Evolutionary conservation across 2,113 vertebrate species (phyloP), one percentile per base, ranked within the genome.

Genomic region (Camelus bactrianus): DNA sequence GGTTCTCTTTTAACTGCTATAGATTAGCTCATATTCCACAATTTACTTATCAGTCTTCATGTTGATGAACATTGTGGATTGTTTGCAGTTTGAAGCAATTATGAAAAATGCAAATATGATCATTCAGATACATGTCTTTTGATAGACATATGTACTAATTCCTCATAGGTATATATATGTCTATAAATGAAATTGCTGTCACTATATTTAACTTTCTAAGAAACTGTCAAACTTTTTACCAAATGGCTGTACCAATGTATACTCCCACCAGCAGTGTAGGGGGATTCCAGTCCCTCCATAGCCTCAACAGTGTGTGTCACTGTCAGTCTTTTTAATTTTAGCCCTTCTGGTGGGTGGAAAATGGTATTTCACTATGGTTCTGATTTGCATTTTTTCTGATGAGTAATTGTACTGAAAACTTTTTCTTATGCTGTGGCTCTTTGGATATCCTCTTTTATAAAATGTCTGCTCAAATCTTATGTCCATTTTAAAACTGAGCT

Each of bases 321-420:
- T 70, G 8, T 46, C 22, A 6, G 32, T n/a, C 13, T 42, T 77
- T 83, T 76, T 54, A 48, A 80, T 42, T 75, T 85, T 85, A 54
- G 70, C n/a, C 58, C 15, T 80, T 67, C 26, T 69, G n/a, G 42
- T 83, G 19, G 16, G 35, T 87, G 8, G n/a, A 60, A 81, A 77
- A 48, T 80, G 30, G 30, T 54, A 73, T 77, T 83, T 70, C n/a
- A 54, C 60, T 70, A 73, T 26, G n/a, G n/a, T 20, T 88, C 88
- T 69, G 20, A 70, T 67, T 88, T 77, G 32, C n/a, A 62, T 86
- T 58, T 90, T 94, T 94, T 92, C 46, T 86, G 50, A 87, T 60
- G 32, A 94, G 38, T 77, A 72, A 77, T 52, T 2, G 77, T 60
- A 20, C 32, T 58, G 46, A 82, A 30, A 22, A 28, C 35, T 73